A percentile compares a stretch with the other conserved stretches of the same genome.
These are phyloP conservation scores for Sebastes glaucus DNA, from an alignment of 2,797 vertebrate genomes.

Conservation along the genomic window DNA sequence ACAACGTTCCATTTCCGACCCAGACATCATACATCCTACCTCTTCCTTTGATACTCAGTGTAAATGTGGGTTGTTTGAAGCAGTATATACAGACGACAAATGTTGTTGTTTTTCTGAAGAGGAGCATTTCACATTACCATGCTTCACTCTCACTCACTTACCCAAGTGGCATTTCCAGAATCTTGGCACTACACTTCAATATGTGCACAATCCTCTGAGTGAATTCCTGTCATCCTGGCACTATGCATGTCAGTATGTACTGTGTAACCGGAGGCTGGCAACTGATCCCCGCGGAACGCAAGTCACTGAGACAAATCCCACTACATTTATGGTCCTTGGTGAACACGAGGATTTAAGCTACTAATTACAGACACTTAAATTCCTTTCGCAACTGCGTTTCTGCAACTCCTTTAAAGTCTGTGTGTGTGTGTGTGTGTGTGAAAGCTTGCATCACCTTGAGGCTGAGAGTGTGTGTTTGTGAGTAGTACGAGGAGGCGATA, in stretches of 20 bases:
- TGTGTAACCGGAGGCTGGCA: constrained; percentile 40
- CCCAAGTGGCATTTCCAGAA: constrained; percentile 32
- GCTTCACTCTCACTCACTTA: constrained; percentile 32
- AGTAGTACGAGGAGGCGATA: constrained; percentile 21
- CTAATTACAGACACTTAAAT: constrained; percentile 60
- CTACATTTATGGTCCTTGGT: constrained; percentile 34
- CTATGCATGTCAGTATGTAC: constrained; percentile 42
- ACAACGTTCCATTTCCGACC: neutral
- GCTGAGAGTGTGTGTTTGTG: constrained; percentile 9
- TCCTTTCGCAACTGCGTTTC: constrained; percentile 21
- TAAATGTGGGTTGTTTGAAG: neutral
- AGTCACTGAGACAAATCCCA: constrained; percentile 54
- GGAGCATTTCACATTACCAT: constrained; percentile 28
- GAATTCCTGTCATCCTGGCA: constrained; percentile 50
- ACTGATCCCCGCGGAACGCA: constrained; percentile 42
- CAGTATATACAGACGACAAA: neutral
- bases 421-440: neutral
- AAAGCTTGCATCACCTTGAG: constrained; percentile 9
- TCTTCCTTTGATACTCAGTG: neutral
- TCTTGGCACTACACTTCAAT: constrained; percentile 37
- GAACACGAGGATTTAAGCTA: constrained; percentile 47
- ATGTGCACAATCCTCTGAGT: constrained; percentile 36
- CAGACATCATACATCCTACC: neutral
- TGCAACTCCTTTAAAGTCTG: constrained; percentile 16
- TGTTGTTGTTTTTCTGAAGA: neutral